Evolutionary conservation across 2,113 vertebrate genomes (phyloP).

Genomic region (Addax nasomaculatus): DNA sequence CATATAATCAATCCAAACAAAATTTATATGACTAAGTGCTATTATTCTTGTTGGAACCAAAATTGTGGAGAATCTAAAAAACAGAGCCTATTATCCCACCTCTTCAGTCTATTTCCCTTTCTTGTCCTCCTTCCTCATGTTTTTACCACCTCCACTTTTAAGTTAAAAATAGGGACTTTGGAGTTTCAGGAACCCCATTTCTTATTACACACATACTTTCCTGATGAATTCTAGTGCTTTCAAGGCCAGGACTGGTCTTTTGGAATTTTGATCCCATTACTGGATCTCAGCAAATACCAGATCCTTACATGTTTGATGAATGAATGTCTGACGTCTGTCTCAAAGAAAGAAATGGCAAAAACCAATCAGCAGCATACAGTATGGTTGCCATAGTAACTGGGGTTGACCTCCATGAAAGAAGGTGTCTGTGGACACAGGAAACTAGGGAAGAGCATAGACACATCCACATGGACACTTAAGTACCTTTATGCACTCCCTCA

Average conservation of each 20-base stretch:
- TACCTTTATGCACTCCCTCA: background rate
- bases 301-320: slow-evolving; percentile 12
- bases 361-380: background rate
- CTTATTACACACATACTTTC: background rate
- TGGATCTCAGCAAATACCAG: background rate
- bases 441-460: background rate
- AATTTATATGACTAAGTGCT: background rate
- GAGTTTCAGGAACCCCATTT: background rate
- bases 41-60: background rate
- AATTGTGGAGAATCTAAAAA: background rate
- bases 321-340: background rate
- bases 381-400: background rate
- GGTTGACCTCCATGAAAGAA: background rate
- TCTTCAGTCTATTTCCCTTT: background rate
- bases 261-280: background rate
- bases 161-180: background rate
- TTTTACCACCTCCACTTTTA: background rate
- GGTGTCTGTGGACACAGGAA: background rate
- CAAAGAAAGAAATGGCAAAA: background rate
- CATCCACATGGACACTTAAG: background rate
- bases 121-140: background rate
- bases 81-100: background rate
- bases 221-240: background rate
- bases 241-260: background rate
- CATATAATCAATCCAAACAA: background rate